Evolutionary conservation across 2,113 vertebrate species (phyloP).

Genomic region (Scortum barcoo): DNA sequence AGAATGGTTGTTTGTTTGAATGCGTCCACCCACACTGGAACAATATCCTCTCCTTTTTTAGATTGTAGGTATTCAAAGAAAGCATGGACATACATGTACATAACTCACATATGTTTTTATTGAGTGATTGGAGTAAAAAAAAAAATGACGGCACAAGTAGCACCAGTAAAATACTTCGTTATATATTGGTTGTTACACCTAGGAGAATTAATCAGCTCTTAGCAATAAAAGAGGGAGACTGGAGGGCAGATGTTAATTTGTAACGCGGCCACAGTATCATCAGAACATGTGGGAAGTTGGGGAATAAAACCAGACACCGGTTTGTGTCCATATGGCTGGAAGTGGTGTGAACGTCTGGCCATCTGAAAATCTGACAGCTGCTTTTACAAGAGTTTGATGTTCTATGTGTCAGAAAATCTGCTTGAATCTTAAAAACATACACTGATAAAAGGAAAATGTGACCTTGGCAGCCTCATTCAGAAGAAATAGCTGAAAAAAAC

Average conservation of each 20-base stretch:
- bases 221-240: background rate
- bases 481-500: background rate
- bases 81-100: background rate
- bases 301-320: background rate
- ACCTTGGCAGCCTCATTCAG: background rate
- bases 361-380: background rate
- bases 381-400: background rate
- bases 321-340: background rate
- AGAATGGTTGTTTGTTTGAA: background rate
- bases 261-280: background rate
- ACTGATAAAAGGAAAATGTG: background rate
- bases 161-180: background rate
- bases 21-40: background rate
- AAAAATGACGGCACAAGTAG: background rate
- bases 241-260: background rate
- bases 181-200: no score
- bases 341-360: background rate
- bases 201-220: no score
- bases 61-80: background rate
- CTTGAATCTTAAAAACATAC: background rate
- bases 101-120: background rate
- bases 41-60: background rate
- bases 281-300: background rate
- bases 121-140: background rate
- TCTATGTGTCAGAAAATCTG: background rate